Percentiles rank a stretch among this genome's conserved stretches.
Conservation (phyloP, 1,140 invertebrate species). For the Drosophila albomicans region DNA sequence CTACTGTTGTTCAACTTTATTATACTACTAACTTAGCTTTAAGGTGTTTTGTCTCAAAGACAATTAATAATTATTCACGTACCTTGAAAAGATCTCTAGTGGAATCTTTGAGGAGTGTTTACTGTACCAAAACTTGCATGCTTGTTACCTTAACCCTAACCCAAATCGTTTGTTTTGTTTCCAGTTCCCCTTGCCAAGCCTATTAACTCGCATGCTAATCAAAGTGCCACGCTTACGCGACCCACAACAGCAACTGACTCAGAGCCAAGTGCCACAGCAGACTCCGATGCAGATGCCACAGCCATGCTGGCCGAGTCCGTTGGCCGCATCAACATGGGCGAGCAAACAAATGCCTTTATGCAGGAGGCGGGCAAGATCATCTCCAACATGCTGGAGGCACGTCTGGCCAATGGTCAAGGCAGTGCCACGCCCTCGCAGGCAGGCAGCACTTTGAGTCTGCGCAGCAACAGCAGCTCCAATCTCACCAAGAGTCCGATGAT, state of each 20-base stretch:
- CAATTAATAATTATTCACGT: too few species aligned
- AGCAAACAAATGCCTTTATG: slow-evolving; percentile 83
- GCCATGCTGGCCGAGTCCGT: slow-evolving; percentile 74
- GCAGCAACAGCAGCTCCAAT: slow-evolving; percentile 77
- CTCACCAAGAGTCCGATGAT: slow-evolving; percentile 78
- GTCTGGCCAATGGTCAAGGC: slow-evolving; percentile 47
- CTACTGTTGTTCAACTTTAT: neutral
- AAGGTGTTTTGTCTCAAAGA: neutral
- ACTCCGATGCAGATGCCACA: slow-evolving; percentile 59
- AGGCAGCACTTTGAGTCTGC: slow-evolving; percentile 66
- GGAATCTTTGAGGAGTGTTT: neutral
- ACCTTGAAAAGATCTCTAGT: neutral
- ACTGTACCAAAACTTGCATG: slow-evolving; percentile 6
- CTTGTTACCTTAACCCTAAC: slow-evolving; percentile 15
- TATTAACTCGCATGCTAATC: slow-evolving; percentile 54
- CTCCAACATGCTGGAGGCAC: slow-evolving; percentile 78
- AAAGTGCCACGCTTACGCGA: slow-evolving; percentile 49
- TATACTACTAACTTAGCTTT: slow-evolving; percentile 1
- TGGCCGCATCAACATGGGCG: slow-evolving; percentile 73
- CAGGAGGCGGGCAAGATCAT: slow-evolving; percentile 81
- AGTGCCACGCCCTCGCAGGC: slow-evolving; percentile 56
- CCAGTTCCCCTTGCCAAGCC: slow-evolving; percentile 45
- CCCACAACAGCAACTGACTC: slow-evolving; percentile 36
- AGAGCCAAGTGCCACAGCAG: neutral
- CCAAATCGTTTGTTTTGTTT: slow-evolving; percentile 13